Evolutionary conservation across 1,140 invertebrate genomes (phyloP), one percentile per base, ranked within the genome.

Genomic region (Drosophila guanche): DNA sequence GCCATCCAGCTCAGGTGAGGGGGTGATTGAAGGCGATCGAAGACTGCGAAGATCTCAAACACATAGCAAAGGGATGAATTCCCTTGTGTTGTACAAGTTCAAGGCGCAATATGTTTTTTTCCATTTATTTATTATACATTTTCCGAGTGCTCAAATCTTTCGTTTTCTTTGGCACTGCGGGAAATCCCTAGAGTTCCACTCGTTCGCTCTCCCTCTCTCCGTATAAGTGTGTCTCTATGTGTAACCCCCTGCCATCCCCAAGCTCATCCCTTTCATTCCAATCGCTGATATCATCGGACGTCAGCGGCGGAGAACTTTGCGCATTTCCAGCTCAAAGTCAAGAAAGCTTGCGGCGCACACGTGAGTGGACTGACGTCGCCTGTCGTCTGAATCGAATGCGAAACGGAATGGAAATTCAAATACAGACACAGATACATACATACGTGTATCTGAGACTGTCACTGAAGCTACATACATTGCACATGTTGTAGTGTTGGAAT

Each of bases 1-100:
- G 47, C 79, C 84, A 65, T 56, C 79, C 14, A 88, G 76, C 52
- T 79, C 83, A 88, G 83, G 83, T 88, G 73, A 50, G 80, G 12
- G 33, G 33, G 25, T 20, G 25, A 43, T 16, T 0, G 5, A 23
- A 51, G 16, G 5, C 14, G 12, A 40, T 16, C 20, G 7, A 23
- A 7, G n/a, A 4, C 25, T 14, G n/a, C 22, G 14, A 22, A 22
- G 10, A 51, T 27, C 1, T 29, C 12, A 5, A 10, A 29, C 2
- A 12, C 8, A 5, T 22, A 12, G 33, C 5, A 0, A 27, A 5
- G 6, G 5, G 25, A 20, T 20, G 16, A 20, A 20, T 20, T 20
- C 0, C n/a, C n/a, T 20, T 20, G 16, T 20, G 16, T 20, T 20
- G 16, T 20, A 29, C 33, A 33, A 10, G 10, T 33, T 10, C 33